Evolutionary conservation across 1,140 invertebrate species (phyloP).

Genomic region (Rhyzopertha dominica): DNA sequence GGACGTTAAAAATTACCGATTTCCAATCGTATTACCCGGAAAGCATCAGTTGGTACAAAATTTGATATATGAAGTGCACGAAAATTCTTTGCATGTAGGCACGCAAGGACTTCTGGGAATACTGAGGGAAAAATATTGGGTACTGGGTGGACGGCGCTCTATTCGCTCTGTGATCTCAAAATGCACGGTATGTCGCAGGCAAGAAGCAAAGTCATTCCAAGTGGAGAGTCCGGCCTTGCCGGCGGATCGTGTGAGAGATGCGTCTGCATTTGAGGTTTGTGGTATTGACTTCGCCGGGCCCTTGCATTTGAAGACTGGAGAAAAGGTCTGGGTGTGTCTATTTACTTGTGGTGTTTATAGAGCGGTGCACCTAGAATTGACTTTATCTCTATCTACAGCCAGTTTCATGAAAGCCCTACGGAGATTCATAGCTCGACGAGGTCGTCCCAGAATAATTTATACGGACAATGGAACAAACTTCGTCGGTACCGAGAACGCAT

Average conservation of each 20-base stretch:
- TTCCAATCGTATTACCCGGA: slow-evolving; percentile 4
- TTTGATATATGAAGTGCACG: slow-evolving; percentile 2
- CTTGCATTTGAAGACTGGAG: slow-evolving; percentile 25
- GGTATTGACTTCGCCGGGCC: slow-evolving; percentile 41
- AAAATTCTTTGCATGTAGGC: slow-evolving; percentile 3
- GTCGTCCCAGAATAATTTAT: slow-evolving; percentile 34
- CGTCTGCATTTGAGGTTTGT: slow-evolving; percentile 32
- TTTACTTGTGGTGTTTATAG: slow-evolving; percentile 41
- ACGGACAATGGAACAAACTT: slow-evolving; percentile 46
- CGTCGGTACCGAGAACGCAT: slow-evolving; percentile 29
- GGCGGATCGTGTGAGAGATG: slow-evolving; percentile 18
- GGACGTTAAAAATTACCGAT: slow-evolving; percentile 1
- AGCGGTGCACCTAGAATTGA: slow-evolving; percentile 42
- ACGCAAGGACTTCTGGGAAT: slow-evolving; percentile 6
- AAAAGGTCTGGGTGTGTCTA: slow-evolving; percentile 40
- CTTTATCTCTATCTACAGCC: slow-evolving; percentile 30
- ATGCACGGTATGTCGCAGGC: slow-evolving; percentile 8
- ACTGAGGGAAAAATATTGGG: slow-evolving; percentile 6
- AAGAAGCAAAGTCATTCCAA: slow-evolving; percentile 19
- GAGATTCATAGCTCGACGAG: slow-evolving; percentile 38
- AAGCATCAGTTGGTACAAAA: slow-evolving; percentile 1
- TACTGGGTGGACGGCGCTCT: slow-evolving; percentile 7
- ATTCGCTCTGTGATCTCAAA: not conserved
- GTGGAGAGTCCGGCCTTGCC: slow-evolving; percentile 14
- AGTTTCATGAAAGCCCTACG: slow-evolving; percentile 36